A percentile compares a stretch with the other conserved stretches of the same genome.
Conservation (phyloP, 2,888 invertebrate genomes). For the Alcis repandata region DNA sequence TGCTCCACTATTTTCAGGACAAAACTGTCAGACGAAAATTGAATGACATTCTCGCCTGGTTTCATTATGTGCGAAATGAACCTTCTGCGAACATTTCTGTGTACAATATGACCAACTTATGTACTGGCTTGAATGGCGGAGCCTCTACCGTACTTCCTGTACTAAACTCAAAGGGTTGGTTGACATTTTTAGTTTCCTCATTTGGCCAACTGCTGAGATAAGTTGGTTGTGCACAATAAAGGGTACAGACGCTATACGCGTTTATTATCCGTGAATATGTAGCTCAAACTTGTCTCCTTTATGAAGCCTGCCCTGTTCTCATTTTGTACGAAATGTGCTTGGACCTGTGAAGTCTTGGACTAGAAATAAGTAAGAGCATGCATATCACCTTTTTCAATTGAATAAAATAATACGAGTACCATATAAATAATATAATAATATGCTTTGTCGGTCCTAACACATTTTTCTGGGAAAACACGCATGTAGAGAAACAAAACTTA, state of each 20-base stretch:
- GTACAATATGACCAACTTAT: neutral
- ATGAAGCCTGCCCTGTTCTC: conserved; percentile 23
- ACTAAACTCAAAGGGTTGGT: neutral
- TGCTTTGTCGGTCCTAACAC: neutral
- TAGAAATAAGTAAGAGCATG: neutral
- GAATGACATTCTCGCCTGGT: conserved; percentile 11
- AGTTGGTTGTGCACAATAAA: conserved; percentile 23
- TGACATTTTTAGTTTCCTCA: neutral
- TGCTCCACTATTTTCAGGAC: neutral
- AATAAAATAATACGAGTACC: neutral
- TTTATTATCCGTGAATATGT: conserved; percentile 38
- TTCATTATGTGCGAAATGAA: conserved; percentile 10
- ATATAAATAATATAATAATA: too few relatives aligned
- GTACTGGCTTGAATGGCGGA: neutral
- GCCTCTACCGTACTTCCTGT: neutral
- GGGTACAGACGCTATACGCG: conserved; percentile 23
- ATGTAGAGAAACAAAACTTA: too few relatives aligned
- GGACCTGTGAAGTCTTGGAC: neutral
- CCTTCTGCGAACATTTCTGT: conserved; percentile 11
- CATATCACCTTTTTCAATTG: neutral
- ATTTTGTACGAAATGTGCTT: conserved; percentile 19
- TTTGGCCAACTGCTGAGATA: neutral
- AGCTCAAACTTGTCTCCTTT: conserved; percentile 36
- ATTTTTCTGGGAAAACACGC: too few relatives aligned
- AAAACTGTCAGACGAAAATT: conserved; percentile 10